A percentile compares a stretch with the other conserved stretches of the same genome.
phyloP scores from a whole-genome alignment of 2,113 vertebrate genomes.

The Emberiza fucata region DNA sequence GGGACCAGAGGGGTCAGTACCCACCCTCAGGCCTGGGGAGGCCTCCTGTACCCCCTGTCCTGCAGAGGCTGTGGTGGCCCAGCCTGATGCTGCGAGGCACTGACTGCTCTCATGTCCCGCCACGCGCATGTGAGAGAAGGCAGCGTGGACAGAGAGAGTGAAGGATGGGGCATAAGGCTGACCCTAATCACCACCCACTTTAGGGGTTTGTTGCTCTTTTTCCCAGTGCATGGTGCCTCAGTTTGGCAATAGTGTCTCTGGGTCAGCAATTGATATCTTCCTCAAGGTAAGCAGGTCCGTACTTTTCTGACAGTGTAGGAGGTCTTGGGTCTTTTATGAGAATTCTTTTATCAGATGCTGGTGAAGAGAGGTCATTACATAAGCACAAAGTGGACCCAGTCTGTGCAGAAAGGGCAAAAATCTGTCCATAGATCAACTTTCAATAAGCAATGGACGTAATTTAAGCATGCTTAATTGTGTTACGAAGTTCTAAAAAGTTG shows the following conservation, averaged over 20 bases:
- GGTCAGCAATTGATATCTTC: background rate
- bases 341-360: background rate
- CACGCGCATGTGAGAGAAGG: rapidly evolving
- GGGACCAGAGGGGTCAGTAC: background rate
- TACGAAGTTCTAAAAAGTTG: background rate
- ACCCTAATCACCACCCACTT: background rate
- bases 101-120: rapidly evolving
- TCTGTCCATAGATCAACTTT: background rate
- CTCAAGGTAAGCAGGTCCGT: background rate
- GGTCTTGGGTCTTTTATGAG: background rate
- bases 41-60: rapidly evolving
- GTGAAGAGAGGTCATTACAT: background rate
- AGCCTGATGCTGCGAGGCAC: background rate
- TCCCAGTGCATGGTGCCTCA: background rate
- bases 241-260: background rate
- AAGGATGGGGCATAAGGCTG: background rate
- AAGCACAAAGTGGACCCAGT: background rate
- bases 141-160: rapidly evolving
- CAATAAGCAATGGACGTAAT: background rate
- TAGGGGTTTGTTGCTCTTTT: background rate
- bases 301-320: background rate
- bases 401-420: background rate
- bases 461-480: background rate
- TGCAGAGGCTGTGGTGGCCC: background rate
- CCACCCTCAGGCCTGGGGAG: background rate